These are phyloP conservation scores for Alviniconcha strummeri DNA, from an alignment of 2,888 invertebrate genomes.

Conservation along the genomic window DNA sequence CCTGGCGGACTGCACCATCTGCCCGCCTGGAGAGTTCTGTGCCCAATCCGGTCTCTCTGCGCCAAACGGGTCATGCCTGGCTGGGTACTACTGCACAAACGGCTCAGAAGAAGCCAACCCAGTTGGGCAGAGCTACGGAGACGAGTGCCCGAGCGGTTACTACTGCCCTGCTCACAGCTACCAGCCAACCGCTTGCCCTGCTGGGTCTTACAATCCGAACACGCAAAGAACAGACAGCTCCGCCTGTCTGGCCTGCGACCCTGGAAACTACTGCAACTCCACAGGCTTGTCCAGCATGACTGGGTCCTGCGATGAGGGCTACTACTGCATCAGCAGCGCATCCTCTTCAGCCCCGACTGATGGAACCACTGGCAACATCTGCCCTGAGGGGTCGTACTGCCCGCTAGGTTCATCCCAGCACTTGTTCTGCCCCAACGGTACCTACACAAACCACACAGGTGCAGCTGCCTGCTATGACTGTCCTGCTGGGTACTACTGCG, in stretches of 20 bases:
- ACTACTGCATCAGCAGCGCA: slow-evolving; percentile 64
- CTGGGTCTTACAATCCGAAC: slow-evolving; percentile 68
- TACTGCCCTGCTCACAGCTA: slow-evolving; percentile 66
- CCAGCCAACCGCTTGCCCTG: slow-evolving; percentile 62
- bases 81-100: slow-evolving; percentile 68
- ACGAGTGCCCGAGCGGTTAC: slow-evolving; percentile 67
- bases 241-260: slow-evolving; percentile 65
- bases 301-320: slow-evolving; percentile 66
- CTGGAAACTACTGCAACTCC: slow-evolving; percentile 66
- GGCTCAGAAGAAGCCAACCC: slow-evolving; percentile 63
- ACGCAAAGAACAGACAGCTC: slow-evolving; percentile 51
- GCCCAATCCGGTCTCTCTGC: slow-evolving; percentile 58
- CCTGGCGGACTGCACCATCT: slow-evolving; percentile 63
- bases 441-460: slow-evolving; percentile 70
- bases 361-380: slow-evolving; percentile 66
- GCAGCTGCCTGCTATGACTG: slow-evolving; percentile 66
- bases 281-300: slow-evolving; percentile 59
- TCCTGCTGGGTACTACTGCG: slow-evolving; percentile 63
- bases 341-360: slow-evolving; percentile 60
- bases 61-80: slow-evolving; percentile 64
- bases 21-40: slow-evolving; percentile 70
- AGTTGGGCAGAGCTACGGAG: slow-evolving; percentile 63
- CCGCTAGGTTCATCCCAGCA: slow-evolving; percentile 61
- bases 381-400: slow-evolving; percentile 67
- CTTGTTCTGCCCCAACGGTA: slow-evolving; percentile 67